Conservation (phyloP, 2,888 invertebrate species). For the Hyles lineata region DNA sequence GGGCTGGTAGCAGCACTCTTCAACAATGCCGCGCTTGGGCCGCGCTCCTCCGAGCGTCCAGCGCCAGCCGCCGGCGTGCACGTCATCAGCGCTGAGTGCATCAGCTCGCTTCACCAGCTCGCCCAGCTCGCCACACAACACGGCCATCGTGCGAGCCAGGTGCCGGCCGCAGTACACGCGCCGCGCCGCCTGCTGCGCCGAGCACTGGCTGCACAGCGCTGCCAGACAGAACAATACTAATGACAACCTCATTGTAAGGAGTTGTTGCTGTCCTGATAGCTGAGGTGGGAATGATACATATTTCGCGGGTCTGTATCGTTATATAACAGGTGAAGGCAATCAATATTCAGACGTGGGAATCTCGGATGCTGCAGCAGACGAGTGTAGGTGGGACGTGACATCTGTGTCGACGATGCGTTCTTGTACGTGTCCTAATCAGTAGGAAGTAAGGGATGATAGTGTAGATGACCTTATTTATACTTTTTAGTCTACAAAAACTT, state of each 20-base stretch:
- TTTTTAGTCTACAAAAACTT: no score
- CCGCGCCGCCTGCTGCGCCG: not conserved
- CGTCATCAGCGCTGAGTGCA: not conserved
- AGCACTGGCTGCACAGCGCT: not conserved
- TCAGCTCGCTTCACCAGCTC: constrained; percentile 19
- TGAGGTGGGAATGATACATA: not conserved
- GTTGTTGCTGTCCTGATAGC: not conserved
- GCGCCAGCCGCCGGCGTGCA: not conserved
- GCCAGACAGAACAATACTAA: not conserved
- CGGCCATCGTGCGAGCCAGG: constrained; percentile 2
- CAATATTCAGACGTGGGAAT: constrained; percentile 11
- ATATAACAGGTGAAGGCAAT: constrained; percentile 3
- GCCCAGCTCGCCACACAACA: not conserved
- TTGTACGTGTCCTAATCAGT: not conserved
- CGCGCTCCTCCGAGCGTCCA: not conserved
- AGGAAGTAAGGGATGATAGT: not conserved
- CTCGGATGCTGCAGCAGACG: constrained; percentile 11
- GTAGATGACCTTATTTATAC: not conserved
- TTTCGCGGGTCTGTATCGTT: constrained; percentile 5
- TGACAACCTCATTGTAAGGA: not conserved
- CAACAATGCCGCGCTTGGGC: constrained; percentile 20
- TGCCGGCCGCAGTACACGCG: constrained; percentile 16
- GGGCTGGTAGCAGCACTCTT: constrained; percentile 27
- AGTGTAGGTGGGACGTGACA: constrained; percentile 5
- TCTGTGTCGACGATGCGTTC: constrained; percentile 1